Evolutionary conservation across 2,113 vertebrate species (phyloP), one percentile per base, ranked within the genome.

Genomic region (Crotalus horridus): DNA sequence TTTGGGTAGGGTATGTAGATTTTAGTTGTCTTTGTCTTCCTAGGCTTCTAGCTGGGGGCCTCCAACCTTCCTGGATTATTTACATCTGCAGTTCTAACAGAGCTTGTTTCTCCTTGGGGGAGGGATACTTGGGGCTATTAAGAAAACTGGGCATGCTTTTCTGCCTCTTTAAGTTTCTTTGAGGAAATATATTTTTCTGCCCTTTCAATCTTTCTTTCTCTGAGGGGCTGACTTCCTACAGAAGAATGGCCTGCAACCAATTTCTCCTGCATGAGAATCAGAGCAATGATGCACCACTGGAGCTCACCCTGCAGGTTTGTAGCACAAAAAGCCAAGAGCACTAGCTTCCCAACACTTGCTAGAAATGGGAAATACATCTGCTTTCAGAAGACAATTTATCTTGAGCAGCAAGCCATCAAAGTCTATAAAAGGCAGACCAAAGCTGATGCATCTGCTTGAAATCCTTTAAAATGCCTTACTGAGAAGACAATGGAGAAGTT

Each of bases 331-430:
- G 39, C 15, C 20, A 39, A 48, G 74, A 90, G 89, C 3, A 23
- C 2, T 26, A 20, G 51, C 93, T 94, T 95, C 92, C 91, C 48
- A 94, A 12, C 24, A 1, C 9, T 64, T 21, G 24, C 93, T 87
- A 59, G 88, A 94, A 96, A 93, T n/a, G 92, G 3, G 90, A 89
- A 39, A 87, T 88, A 94, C 90, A 93, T 91, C 69, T 93, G 94
- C n/a, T 51, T 92, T 88, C 29, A 20, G 23, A 33, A 81, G 61
- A 69, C 8, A 11, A 90, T 53, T 93, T 95, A 94, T 91, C 51
- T 94, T 24, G 0, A 0, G 5, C 85, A 93, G 74, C 92, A 92
- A 6, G 56, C n/a, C 94, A 91, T 94, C 90, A 59, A 90, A 0
- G n/a, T 95, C 90, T 88, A 10, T 74, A 61, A 43, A 55, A 54